Conservation (phyloP, 2,888 invertebrate species). For the Andrena trimmerana region DNA sequence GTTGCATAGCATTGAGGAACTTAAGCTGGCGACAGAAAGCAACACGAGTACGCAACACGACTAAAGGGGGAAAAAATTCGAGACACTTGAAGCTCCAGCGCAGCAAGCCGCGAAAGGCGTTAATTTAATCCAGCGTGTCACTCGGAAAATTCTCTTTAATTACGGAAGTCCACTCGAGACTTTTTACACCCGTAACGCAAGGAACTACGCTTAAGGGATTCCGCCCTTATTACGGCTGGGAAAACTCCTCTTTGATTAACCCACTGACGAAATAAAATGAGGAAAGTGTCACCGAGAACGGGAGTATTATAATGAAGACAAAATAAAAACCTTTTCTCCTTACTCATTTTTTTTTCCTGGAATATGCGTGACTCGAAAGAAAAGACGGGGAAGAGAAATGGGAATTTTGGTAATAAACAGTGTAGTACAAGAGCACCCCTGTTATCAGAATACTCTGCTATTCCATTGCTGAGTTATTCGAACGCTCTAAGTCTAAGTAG, state of each 20-base stretch:
- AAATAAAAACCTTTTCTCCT: not conserved
- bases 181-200: slow-evolving; percentile 43
- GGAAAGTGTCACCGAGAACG: not conserved
- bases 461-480: too few species aligned
- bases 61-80: slow-evolving; percentile 7
- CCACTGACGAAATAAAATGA: slow-evolving; percentile 16
- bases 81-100: slow-evolving; percentile 41
- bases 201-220: slow-evolving; percentile 46
- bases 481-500: too few species aligned
- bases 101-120: slow-evolving; percentile 48
- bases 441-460: too few species aligned
- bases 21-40: not conserved
- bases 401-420: not conserved
- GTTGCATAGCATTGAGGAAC: not conserved
- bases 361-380: not conserved
- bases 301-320: not conserved
- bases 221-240: slow-evolving; percentile 47
- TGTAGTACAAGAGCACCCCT: too few species aligned
- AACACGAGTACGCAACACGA: not conserved
- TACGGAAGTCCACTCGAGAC: slow-evolving; percentile 47
- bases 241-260: slow-evolving; percentile 43
- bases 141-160: slow-evolving; percentile 63
- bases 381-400: not conserved
- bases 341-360: not conserved
- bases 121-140: slow-evolving; percentile 60